These are phyloP conservation scores for Chionomys nivalis DNA, from an alignment of 2,113 vertebrate species.

Conservation along the genomic window DNA sequence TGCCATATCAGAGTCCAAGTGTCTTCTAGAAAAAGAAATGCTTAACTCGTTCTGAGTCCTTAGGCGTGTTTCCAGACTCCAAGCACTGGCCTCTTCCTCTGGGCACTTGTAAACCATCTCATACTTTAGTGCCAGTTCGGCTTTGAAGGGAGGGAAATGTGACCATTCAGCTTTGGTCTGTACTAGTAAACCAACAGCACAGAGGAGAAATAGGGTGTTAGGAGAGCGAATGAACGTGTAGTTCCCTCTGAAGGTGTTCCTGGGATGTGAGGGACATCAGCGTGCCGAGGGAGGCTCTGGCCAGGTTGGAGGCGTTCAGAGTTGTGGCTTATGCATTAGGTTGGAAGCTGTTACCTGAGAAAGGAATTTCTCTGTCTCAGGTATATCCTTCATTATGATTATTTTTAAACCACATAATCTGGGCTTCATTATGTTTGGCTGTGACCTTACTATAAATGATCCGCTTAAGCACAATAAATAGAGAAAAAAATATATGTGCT, in stretches of 20 bases:
- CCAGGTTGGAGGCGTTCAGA: not conserved
- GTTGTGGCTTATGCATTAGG: accelerated
- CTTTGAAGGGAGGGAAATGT: not conserved
- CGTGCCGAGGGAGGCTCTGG: not conserved
- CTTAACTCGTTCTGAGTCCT: not conserved
- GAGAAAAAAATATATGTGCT: not conserved
- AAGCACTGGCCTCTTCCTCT: not conserved
- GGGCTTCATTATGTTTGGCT: not conserved
- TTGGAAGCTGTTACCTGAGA: not conserved
- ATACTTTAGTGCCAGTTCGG: not conserved
- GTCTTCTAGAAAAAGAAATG: not conserved
- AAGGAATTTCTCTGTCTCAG: not conserved
- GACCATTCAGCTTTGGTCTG: not conserved
- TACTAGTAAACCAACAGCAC: not conserved
- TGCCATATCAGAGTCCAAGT: not conserved
- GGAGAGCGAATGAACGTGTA: not conserved
- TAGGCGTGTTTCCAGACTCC: not conserved
- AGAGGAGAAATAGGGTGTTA: not conserved
- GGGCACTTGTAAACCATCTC: too few relatives aligned
- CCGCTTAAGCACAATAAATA: constrained; percentile 20
- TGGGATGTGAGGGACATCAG: not conserved
- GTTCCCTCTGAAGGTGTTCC: not conserved
- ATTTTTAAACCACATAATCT: not conserved
- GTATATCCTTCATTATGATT: not conserved
- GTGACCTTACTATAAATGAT: not conserved